Conservation (phyloP, 2,888 invertebrate species). For the Trachelus tabidus region DNA sequence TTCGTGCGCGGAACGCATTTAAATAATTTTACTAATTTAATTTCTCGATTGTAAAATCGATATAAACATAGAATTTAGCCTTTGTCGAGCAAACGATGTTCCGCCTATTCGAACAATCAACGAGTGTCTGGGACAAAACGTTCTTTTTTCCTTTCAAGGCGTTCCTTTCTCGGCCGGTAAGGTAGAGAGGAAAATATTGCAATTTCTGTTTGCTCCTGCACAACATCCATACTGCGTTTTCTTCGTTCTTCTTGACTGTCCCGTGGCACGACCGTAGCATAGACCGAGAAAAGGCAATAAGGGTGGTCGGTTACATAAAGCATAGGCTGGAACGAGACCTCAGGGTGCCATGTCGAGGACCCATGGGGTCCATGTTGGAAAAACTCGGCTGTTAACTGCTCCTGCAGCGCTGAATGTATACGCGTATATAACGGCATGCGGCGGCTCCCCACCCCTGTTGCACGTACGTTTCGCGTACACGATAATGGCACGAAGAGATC, state of each 20-base stretch:
- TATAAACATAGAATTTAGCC: not conserved
- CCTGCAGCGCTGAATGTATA: constrained; percentile 37
- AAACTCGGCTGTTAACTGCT: constrained; percentile 61
- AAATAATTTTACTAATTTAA: not conserved
- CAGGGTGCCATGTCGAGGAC: constrained; percentile 57
- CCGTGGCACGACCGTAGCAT: not conserved
- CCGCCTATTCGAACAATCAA: not conserved
- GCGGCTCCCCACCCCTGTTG: constrained; percentile 3
- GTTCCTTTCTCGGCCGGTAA: not conserved
- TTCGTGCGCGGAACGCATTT: not conserved
- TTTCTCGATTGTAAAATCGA: not conserved
- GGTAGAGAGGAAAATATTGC: not conserved
- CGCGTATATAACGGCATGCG: constrained; percentile 18
- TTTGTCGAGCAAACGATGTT: not conserved
- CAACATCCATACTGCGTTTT: not conserved
- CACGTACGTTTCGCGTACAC: constrained; percentile 16
- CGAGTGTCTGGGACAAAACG: not conserved
- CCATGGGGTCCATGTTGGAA: constrained; percentile 61
- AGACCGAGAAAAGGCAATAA: constrained; percentile 25
- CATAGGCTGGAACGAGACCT: constrained; percentile 61
- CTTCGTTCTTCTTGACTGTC: not conserved
- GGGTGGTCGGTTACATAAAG: constrained; percentile 53
- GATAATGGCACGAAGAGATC: constrained; percentile 42
- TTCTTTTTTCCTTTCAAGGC: not conserved
- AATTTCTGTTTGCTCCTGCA: not conserved